These are phyloP conservation scores for Onychomys torridus DNA, from an alignment of 2,797 vertebrate species.

Conservation along the genomic window DNA sequence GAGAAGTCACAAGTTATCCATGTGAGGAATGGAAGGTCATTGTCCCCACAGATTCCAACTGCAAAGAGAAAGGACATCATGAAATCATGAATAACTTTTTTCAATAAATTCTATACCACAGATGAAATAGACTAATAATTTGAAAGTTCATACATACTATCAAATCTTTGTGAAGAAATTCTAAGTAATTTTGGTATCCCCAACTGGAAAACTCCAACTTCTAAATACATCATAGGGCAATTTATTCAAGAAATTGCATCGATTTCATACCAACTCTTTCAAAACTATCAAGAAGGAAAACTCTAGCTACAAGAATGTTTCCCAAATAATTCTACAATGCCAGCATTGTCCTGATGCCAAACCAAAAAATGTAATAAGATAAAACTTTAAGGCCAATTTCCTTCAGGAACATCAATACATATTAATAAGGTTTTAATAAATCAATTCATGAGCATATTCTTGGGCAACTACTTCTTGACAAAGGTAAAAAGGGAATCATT, in stretches of 20 bases:
- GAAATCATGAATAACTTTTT: not conserved
- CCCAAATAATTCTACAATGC: not conserved
- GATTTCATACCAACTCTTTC: not conserved
- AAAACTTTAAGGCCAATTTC: not conserved
- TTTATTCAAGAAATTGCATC: constrained; percentile 19
- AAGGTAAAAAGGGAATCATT: not conserved
- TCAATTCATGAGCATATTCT: constrained; percentile 5
- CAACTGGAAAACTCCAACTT: not conserved
- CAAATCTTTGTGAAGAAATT: not conserved
- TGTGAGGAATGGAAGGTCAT: not conserved
- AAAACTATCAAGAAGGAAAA: not conserved
- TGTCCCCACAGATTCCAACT: not conserved
- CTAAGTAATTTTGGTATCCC: not conserved
- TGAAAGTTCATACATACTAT: constrained; percentile 21
- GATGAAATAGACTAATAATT: not conserved
- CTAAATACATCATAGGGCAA: not conserved
- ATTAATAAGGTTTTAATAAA: constrained; percentile 24
- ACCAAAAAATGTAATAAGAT: not conserved
- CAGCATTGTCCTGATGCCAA: not conserved
- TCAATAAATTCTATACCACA: not conserved
- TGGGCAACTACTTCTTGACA: not conserved
- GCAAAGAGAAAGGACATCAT: not conserved
- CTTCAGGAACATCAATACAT: not conserved
- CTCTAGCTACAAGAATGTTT: too few species aligned
- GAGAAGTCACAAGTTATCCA: not conserved